A percentile compares a stretch with the other conserved stretches of the same genome.
Conservation (phyloP, 2,797 vertebrate genomes). For the Otus scops region DNA sequence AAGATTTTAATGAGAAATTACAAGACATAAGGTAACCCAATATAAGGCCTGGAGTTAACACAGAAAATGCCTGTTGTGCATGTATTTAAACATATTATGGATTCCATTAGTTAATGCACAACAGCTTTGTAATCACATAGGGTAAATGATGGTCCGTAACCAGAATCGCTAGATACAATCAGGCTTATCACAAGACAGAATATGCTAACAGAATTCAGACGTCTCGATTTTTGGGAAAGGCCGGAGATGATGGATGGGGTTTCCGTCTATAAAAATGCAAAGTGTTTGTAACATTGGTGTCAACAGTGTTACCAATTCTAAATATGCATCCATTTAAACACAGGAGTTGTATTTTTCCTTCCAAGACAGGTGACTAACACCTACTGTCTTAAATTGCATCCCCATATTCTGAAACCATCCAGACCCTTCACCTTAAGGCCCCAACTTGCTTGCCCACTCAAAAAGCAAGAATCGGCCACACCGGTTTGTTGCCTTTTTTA, state of each 20-base stretch:
- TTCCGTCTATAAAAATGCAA: neutral
- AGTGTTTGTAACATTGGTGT: neutral
- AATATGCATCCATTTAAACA: neutral
- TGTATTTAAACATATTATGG: neutral
- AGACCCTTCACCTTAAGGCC: neutral
- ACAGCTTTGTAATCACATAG: neutral
- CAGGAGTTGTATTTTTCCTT: neutral
- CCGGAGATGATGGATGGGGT: neutral
- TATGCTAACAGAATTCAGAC: neutral
- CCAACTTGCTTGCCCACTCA: neutral
- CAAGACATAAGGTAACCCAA: neutral
- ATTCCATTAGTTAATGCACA: neutral
- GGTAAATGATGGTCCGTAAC: neutral
- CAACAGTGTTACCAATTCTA: neutral
- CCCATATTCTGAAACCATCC: neutral
- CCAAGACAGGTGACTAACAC: neutral
- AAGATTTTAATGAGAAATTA: neutral
- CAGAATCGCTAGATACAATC: neutral
- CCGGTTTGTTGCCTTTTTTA: neutral
- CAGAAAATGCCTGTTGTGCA: neutral
- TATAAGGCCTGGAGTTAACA: neutral
- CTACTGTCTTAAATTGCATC: neutral
- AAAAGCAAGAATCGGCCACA: neutral
- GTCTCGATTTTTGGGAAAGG: neutral
- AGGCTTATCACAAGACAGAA: neutral